These are phyloP conservation scores for Pomatostomus ruficeps DNA, from an alignment of 2,113 vertebrate genomes.

Conservation along the genomic window DNA sequence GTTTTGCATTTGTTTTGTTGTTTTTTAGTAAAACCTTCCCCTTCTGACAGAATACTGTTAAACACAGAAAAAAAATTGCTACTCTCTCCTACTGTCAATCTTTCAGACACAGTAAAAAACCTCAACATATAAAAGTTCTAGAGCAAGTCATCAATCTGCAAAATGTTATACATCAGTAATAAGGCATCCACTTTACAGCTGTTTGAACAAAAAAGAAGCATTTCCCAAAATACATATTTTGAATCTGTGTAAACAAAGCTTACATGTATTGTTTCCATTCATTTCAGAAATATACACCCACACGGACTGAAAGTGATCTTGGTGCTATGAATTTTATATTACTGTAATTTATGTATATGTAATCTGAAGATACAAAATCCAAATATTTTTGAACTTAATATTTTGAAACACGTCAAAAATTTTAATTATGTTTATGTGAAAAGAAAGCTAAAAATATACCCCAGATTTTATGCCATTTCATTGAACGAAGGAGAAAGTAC, in stretches of 20 bases:
- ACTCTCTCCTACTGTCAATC: constrained; percentile 14
- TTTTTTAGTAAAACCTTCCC: neutral
- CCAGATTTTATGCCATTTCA: constrained; percentile 43
- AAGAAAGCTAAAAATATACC: constrained; percentile 20
- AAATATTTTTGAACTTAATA: neutral
- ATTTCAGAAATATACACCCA: constrained; percentile 52
- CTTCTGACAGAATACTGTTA: constrained; percentile 51
- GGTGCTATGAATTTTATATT: constrained; percentile 18
- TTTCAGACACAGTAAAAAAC: constrained; percentile 56
- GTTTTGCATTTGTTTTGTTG: neutral
- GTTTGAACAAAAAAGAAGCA: constrained; percentile 40
- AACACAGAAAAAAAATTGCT: constrained; percentile 37
- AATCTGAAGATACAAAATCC: constrained; percentile 47
- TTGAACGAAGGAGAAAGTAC: constrained; percentile 53
- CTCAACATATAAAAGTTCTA: constrained; percentile 34
- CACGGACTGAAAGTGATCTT: constrained; percentile 46
- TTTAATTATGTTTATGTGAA: constrained; percentile 20
- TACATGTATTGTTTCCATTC: constrained; percentile 40
- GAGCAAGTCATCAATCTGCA: constrained; percentile 38
- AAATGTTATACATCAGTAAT: constrained; percentile 42
- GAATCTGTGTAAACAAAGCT: constrained; percentile 74
- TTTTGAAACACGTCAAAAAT: neutral
- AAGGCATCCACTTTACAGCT: constrained; percentile 59
- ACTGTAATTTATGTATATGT: neutral
- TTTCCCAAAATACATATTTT: constrained; percentile 53